Percentiles rank a stretch among this genome's conserved stretches.
These are phyloP conservation scores for Megaustenia siamemsis DNA, from an alignment of 2,888 invertebrate genomes.

Conservation along the genomic window DNA sequence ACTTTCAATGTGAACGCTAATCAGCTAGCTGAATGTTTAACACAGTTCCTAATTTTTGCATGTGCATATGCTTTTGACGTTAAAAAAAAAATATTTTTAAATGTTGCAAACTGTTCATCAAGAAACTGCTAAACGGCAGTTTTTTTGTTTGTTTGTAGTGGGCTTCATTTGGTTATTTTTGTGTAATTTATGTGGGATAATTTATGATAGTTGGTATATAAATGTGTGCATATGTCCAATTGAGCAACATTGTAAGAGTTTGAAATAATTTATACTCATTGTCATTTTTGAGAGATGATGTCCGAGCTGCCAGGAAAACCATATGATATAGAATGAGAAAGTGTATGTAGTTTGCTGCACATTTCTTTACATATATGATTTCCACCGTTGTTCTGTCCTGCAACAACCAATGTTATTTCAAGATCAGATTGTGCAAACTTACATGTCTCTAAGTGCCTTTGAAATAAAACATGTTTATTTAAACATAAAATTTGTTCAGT, in stretches of 20 bases:
- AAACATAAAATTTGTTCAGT: not conserved
- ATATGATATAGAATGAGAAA: not conserved
- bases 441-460: conserved; percentile 27
- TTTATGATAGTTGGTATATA: too few species aligned
- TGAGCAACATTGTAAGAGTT: not conserved
- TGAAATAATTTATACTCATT: not conserved
- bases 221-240: not conserved
- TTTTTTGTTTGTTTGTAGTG: too few species aligned
- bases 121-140: too few species aligned
- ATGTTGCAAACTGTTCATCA: too few species aligned
- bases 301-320: not conserved
- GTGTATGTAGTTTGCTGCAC: not conserved
- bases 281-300: too few species aligned
- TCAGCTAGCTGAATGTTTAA: too few species aligned
- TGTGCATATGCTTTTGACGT: too few species aligned
- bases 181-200: too few species aligned
- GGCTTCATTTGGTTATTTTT: not conserved
- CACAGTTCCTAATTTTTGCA: too few species aligned
- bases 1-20: too few species aligned
- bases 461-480: conserved; percentile 35
- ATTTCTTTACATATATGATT: not conserved
- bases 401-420: not conserved
- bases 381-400: conserved; percentile 5
- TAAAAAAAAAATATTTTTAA: too few species aligned
- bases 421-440: not conserved